Percentiles rank a stretch among this genome's conserved stretches.
Conservation (phyloP, 1,140 invertebrate genomes). For the Geopemphigus sp. region DNA sequence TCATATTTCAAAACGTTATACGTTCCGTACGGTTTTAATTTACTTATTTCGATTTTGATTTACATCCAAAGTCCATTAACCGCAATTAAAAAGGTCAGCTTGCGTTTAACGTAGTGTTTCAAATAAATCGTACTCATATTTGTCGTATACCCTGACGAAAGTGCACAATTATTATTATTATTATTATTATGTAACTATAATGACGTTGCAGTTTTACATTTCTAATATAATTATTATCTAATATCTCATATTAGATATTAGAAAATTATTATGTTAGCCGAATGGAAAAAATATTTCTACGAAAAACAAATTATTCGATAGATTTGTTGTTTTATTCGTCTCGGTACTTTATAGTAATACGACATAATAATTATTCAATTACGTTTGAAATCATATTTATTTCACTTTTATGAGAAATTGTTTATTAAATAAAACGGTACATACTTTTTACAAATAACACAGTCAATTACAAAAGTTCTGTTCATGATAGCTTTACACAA, state of each 20-base stretch:
- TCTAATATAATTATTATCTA: neutral
- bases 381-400: neutral
- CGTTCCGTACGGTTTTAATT: constrained; percentile 10
- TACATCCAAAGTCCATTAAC: neutral
- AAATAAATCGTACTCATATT: too few species aligned
- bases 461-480: neutral
- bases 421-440: neutral
- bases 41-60: neutral
- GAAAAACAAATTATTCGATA: too few species aligned
- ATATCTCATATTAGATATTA: too few species aligned
- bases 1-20: neutral
- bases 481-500: neutral
- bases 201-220: neutral
- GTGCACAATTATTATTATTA: neutral
- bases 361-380: neutral
- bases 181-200: neutral
- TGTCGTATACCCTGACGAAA: neutral
- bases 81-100: constrained; percentile 21
- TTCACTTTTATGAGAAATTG: neutral
- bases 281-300: neutral
- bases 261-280: neutral
- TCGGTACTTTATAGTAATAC: neutral
- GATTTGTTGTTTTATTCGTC: too few species aligned
- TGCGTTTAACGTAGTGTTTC: neutral
- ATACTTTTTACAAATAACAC: neutral